Evolutionary conservation across 2,888 invertebrate species (phyloP), one percentile per base, ranked within the genome.

Genomic region (Galerucella calmariensis): DNA sequence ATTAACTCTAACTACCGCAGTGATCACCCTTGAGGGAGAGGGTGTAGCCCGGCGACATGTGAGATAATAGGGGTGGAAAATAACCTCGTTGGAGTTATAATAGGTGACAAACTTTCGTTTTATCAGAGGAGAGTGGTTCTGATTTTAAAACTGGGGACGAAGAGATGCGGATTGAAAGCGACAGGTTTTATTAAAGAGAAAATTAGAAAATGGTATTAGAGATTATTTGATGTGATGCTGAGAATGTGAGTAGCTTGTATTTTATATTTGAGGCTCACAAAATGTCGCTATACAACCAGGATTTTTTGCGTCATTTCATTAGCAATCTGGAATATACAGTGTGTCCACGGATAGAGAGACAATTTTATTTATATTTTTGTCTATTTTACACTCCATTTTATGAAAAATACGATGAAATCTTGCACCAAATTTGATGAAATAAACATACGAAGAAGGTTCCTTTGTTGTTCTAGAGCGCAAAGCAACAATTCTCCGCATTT

Each of bases 1-100:
- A 81, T 81, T 81, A 81, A 81, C 80, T 80, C 80, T 81, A 81
- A 81, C 80, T 81, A 81, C 80, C 80, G 77, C 79, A 75, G 80
- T 80, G 81, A 81, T 81, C 80, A 81, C 81, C 80, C 80, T 78
- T 78, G 72, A 78, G 79, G 77, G 77, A 71, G 77, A 75, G 78
- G 79, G 81, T 76, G 78, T 76, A 79, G 77, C 72, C 75, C 74
- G 70, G 75, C 75, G 74, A 78, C 76, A 79, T 76, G 77, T 71
- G 78, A 78, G 77, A 77, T 77, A 75, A 77, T 75, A 77, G 79
- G 74, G 76, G 74, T 74, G 77, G 77, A 79, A 75, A 76, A 78
- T 77, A 77, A 72, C 77, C 74, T 77, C 70, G 74, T 74, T 67
- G 75, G 76, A 72, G 75, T 74, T 73, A 69, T 78, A 78, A 76